These are phyloP conservation scores for Rhizomys pruinosus DNA, from an alignment of 2,113 vertebrate genomes.

Conservation along the genomic window DNA sequence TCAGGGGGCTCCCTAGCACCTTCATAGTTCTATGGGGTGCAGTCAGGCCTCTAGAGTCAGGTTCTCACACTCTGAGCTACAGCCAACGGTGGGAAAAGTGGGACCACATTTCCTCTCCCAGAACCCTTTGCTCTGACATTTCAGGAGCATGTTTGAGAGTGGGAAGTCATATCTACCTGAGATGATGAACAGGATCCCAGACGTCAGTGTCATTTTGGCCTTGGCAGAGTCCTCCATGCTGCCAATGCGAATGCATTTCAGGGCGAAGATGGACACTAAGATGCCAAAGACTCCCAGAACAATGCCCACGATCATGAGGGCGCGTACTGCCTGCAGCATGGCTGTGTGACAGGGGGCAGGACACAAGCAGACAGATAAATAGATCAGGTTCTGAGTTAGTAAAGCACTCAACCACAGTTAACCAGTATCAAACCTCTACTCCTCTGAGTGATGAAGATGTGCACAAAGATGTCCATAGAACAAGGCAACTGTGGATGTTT, in stretches of 20 bases:
- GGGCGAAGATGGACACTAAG: conserved; percentile 90
- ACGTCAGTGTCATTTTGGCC: conserved; percentile 93
- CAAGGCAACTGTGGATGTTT: not conserved
- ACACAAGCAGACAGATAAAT: not conserved
- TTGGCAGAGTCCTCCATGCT: conserved; percentile 93
- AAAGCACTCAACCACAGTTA: not conserved
- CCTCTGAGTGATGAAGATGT: not conserved
- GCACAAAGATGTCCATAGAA: not conserved
- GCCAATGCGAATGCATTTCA: conserved; percentile 94
- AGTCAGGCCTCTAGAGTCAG: not conserved
- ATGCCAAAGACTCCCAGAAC: conserved; percentile 90
- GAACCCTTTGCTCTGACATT: not conserved
- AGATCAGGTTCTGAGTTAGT: not conserved
- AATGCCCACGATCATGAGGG: conserved; percentile 93
- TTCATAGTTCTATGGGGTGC: not conserved
- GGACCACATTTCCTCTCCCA: not conserved
- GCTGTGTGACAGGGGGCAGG: conserved; percentile 80
- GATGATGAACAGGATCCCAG: conserved; percentile 91
- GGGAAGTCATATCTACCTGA: conserved; percentile 84
- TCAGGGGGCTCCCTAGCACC: not conserved
- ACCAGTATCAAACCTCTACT: not conserved
- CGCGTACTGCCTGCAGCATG: conserved; percentile 92
- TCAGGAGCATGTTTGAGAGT: not conserved
- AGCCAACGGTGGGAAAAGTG: not conserved
- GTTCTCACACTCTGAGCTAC: not conserved